Base-by-base conservation (phyloP, 2,797 vertebrate species). In the Aphelocoma californica region DNA sequence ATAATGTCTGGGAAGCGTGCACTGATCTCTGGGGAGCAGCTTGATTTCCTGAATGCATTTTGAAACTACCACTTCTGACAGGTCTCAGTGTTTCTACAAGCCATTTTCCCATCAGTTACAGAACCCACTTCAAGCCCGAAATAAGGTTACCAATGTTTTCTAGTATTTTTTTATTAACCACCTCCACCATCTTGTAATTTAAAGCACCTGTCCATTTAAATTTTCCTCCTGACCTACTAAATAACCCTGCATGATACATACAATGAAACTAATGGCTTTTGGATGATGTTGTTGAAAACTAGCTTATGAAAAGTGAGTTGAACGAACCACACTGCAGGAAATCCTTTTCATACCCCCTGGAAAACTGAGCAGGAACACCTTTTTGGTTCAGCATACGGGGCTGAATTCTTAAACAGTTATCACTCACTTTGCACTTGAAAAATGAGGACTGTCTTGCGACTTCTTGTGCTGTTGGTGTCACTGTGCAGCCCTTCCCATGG, bases 191-290 rank as follows among this genome's bases (percentile, higher is more conserved):
- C 83, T 95, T 94, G 94, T 96, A 96, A 97, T 97, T 97, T 96
- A 96, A 97, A 96, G 96, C 96, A 96, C 96, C 91, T 96, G 95
- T 93, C 94, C 86, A 87, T 96, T 96, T 96, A 87, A 53, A 87
- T 96, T 92, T 94, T 95, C 86, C 74, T 94, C 87, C 83, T 94
- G 93, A 95, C 93, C 86, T 82, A 93, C 96, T 96, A 95, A 96
- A 96, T 96, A 96, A 95, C 83, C 40, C 86, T 86, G 74, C 71
- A 58, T 92, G 94, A 96, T 96, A 94, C 95, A 78, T 88, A 88
- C 90, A 95, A 88, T 87, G 93, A 96, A 95, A 95, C 83, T 95
- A 97, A 96, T 95, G 94, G 95, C 88, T 97, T 97, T 95, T 96
- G 93, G 96, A 95, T 95, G 94, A 92, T 78, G 91, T 82, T 96